Conservation (phyloP, 35 echinoderm and acorn worm genomes). For the Stichopus chloronotus region DNA sequence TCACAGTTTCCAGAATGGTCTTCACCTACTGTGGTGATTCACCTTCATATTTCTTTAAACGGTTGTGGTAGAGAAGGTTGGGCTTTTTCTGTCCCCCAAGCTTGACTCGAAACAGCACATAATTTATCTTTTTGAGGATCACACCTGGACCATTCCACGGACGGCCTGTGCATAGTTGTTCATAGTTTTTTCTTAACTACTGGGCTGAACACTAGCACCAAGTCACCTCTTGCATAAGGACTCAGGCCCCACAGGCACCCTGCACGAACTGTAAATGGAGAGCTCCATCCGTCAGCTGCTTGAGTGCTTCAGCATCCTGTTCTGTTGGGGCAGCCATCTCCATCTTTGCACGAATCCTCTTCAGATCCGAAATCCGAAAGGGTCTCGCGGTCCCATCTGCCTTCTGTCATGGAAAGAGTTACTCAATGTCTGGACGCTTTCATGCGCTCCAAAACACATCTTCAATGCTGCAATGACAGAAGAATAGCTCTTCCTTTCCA, state of each 20-base stretch:
- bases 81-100: too few relatives aligned
- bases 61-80: too few relatives aligned
- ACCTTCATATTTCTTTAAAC: too few relatives aligned
- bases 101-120: too few relatives aligned
- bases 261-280: constrained; percentile 32
- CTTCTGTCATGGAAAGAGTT: constrained; percentile 53
- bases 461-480: constrained; percentile 5
- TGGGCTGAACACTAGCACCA: too few relatives aligned
- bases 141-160: background rate
- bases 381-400: background rate
- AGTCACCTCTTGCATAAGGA: background rate
- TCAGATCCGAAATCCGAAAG: constrained; percentile 24
- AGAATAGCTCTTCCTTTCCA: background rate
- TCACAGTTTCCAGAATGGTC: too few relatives aligned
- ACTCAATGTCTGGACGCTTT: constrained; percentile 46
- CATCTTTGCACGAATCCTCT: constrained; percentile 26
- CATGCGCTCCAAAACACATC: constrained; percentile 44
- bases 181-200: constrained; percentile 2
- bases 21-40: too few relatives aligned
- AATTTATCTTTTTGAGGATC: too few relatives aligned
- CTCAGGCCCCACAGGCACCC: constrained; percentile 59
- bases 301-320: constrained; percentile 27
- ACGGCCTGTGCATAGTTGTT: constrained; percentile 40
- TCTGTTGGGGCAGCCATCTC: constrained; percentile 16
- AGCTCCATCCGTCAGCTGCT: constrained; percentile 30